Conservation (phyloP, 2,113 vertebrate genomes). For the Syngnathus scovelli region DNA sequence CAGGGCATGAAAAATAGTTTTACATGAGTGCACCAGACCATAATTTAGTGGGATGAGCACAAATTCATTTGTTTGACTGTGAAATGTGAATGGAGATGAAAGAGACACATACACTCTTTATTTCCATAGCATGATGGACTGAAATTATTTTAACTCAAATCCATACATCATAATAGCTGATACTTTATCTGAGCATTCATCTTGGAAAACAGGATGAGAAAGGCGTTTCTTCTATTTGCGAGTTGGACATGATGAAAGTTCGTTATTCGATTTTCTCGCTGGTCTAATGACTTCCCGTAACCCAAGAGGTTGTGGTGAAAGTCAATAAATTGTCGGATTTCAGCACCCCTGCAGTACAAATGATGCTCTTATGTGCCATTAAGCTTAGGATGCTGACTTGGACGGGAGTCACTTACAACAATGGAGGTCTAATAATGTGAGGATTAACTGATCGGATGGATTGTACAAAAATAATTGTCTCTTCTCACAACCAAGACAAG, state of each 20-base stretch:
- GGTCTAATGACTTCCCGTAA: slow-evolving; percentile 20
- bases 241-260: slow-evolving; percentile 27
- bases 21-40: not conserved
- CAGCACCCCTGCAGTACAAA: slow-evolving; percentile 6
- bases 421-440: slow-evolving; percentile 1
- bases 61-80: not conserved
- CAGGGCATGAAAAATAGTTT: not conserved
- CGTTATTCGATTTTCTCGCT: slow-evolving; percentile 15
- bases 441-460: not conserved
- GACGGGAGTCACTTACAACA: slow-evolving; percentile 9
- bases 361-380: slow-evolving; percentile 1
- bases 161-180: not conserved
- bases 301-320: slow-evolving; percentile 17
- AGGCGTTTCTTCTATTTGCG: slow-evolving; percentile 26
- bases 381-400: slow-evolving; percentile 8
- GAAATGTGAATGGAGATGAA: not conserved
- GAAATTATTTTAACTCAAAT: not conserved
- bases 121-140: not conserved
- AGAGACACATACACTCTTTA: not conserved
- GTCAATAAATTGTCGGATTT: slow-evolving; percentile 28
- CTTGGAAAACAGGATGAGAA: slow-evolving; percentile 34
- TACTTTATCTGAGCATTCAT: slow-evolving; percentile 43
- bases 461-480: not conserved
- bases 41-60: not conserved
- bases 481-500: not conserved